Evolutionary conservation across 2,113 vertebrate species (phyloP), one percentile per base, ranked within the genome.

Genomic region (Grammomys dolichurus): DNA sequence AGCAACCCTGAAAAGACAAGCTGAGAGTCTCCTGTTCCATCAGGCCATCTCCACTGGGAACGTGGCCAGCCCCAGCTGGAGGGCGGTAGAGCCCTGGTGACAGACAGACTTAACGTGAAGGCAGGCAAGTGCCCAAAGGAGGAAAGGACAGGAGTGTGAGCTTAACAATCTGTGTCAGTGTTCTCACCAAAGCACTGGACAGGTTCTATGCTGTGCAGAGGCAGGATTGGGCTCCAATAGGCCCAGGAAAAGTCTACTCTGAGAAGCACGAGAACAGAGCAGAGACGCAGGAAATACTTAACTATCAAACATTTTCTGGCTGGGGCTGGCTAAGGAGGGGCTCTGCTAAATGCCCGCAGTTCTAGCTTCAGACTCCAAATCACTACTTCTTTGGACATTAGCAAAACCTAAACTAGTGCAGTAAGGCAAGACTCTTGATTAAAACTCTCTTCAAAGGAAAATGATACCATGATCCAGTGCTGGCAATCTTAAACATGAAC

Each of bases 381-480:
- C 46, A 56, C 26, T 43, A 85, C 48, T 78, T 87, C 46, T 20
- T 60, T 60, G 43, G 54, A 91, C 46, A 91, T 88, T 78, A 28
- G 10, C 54, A 95, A 93, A 82, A 58, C 8, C 20, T 17, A 54
- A 78, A 54, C 48, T 70, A 89, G 6, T 86, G 48, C 75, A 54
- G 82, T 72, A 90, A 81, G 28, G 31, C 7, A 78, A 94, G 9
- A 85, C 60, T 93, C 17, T 58, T 90, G 33, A 95, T 90, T 84
- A 95, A 94, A 94, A 33, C 63, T 70, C 40, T 82, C n/a, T 87
- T 90, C 75, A 92, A 48, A 81, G 54, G 33, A 73, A 90, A 92
- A 94, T 54, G 48, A 90, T 72, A 48, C 80, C n/a, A 86, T 60
- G 16, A 73, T 76, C 13, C 51, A 87, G 36, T 90, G 12, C 33